Percentiles rank a stretch among this genome's conserved stretches.
Evolutionary conservation across 2,113 vertebrate species (phyloP).

Genomic region (Recurvirostra avosetta): DNA sequence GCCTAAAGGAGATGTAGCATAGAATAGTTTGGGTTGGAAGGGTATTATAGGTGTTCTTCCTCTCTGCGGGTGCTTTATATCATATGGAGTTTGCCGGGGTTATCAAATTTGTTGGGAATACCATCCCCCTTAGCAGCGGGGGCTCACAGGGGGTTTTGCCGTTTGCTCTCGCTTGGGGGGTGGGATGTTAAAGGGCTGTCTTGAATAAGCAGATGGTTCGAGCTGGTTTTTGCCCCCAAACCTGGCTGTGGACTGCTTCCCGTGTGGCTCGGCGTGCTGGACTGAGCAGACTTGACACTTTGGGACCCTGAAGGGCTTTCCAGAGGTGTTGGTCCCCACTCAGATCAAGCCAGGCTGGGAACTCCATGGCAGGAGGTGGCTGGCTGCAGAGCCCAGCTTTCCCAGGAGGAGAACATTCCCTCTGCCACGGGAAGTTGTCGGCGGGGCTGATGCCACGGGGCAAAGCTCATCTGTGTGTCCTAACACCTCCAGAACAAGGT

Average conservation of each 20-base stretch:
- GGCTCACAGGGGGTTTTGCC: rapidly evolving
- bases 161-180: rapidly evolving
- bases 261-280: not conserved
- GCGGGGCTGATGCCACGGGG: not conserved
- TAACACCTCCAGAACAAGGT: rapidly evolving
- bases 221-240: not conserved
- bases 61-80: not conserved
- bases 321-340: not conserved
- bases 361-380: rapidly evolving
- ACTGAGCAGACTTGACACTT: rapidly evolving
- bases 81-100: rapidly evolving
- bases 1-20: not conserved
- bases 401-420: not conserved
- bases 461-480: not conserved
- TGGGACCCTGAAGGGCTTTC: rapidly evolving
- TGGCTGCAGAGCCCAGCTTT: rapidly evolving
- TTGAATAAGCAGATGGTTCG: rapidly evolving
- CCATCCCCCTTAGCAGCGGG: rapidly evolving
- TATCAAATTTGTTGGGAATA: rapidly evolving
- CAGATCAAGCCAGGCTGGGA: not conserved
- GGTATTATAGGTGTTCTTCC: not conserved
- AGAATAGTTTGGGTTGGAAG: not conserved
- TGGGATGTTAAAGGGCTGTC: rapidly evolving
- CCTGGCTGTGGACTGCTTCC: not conserved
- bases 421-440: rapidly evolving